Evolutionary conservation across 1,140 invertebrate genomes (phyloP).

Genomic region (Lamellibrachia luymesi): DNA sequence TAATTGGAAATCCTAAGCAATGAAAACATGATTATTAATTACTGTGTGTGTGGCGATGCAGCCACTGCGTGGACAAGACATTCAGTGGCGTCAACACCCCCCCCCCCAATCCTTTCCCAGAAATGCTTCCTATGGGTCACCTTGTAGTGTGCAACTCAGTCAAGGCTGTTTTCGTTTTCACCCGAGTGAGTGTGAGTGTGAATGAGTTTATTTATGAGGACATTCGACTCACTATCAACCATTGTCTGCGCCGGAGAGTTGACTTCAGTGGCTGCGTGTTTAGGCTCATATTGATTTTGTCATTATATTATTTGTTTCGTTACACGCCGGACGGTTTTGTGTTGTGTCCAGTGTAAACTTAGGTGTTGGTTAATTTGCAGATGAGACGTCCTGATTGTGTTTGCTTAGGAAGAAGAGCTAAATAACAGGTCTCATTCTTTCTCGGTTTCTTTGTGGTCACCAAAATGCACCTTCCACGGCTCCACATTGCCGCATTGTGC

Average conservation of each 20-base stretch:
- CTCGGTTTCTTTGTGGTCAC: not conserved
- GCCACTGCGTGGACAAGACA: no score
- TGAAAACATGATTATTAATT: no score
- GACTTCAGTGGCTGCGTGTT: not conserved
- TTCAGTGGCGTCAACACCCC: no score
- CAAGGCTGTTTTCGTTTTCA: no score
- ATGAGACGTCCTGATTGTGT: not conserved
- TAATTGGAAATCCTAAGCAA: no score
- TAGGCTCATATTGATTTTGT: not conserved
- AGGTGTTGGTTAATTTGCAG: not conserved
- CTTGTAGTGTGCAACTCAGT: no score
- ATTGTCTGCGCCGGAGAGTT: not conserved
- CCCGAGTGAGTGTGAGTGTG: no score
- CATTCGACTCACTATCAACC: not conserved
- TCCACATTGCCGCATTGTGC: not conserved
- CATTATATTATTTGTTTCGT: not conserved
- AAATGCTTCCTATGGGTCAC: no score
- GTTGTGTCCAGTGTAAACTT: not conserved
- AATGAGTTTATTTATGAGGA: no score
- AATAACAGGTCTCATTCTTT: not conserved
- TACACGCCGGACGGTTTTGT: not conserved
- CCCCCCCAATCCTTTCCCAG: no score
- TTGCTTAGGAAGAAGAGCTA: not conserved
- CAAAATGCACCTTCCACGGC: not conserved
- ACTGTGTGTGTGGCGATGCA: no score